Evolutionary conservation across 2,888 invertebrate genomes (phyloP), one percentile per base, ranked within the genome.

Genomic region (Aleiodes testaceus): DNA sequence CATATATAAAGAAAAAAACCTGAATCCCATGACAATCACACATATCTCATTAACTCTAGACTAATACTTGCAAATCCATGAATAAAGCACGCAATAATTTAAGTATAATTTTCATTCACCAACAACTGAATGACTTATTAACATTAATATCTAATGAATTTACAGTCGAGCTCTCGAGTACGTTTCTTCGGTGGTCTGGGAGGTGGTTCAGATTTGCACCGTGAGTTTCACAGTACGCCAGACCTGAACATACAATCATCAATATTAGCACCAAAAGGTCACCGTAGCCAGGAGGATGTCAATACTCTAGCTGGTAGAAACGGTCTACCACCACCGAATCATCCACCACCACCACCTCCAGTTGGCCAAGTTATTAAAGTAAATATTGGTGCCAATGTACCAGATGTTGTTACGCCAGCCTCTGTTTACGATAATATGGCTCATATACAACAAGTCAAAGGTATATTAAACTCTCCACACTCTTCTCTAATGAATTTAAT

Each of bases 161-260:
- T 86, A 5, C 86, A 91, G 92, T 80, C 89, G 67, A 90, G 88
- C 86, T 88, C 89, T 76, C 86, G 88, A 83, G 82, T 88, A 74
- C 84, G 89, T 47, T 90, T 91, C 85, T 88, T 89, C 73, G 88
- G 89, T 66, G 87, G 87, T 42, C 79, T 87, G 12, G 87, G 87
- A 50, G 87, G 87, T 45, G 88, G 88, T 50, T 87, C 85, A 36
- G 90, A 92, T 78, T 89, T 96, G 55, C 94, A 95, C 77, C 92
- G 96, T 72, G 93, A 93, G 79, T 97, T 96, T 89, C 94, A 94
- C 83, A 96, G 96, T 74, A 97, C 97, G n/a, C 97, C 97, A 0
- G 97, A 97, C 88, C 87, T 90, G 52, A 88, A 87, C 65, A 79
- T 84, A 59, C 86, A 85, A 53, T 83, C 84, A 42, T 80, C 82